Base-by-base conservation (phyloP, 2,888 invertebrate species). In the Antheraea yamamai region DNA sequence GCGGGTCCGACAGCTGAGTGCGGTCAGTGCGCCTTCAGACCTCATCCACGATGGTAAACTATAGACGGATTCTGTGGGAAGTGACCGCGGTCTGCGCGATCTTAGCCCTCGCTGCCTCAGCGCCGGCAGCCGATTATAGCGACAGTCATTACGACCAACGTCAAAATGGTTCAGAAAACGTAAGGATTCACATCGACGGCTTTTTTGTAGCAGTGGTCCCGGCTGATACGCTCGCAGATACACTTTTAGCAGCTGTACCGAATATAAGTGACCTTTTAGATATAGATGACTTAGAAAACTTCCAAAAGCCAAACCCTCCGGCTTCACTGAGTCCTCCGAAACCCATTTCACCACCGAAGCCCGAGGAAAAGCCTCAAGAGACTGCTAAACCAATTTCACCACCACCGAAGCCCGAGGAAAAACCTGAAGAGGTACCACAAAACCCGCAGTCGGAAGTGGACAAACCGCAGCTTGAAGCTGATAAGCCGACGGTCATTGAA, bases 91-190 rank as follows among this genome's bases (percentile, higher is more conserved):
- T 91, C 35, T 79, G 85, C 64, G 83, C 82, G 75, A 75, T 88
- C 35, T 75, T 85, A 71, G 80, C 83, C 4, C 75, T 82, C 7
- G 82, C 79, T 3, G 77, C 81, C 2, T 86, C 89, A 0, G 91
- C 93, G 0, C 87, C 91, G 4, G 81, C 86, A 4, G 83, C 86
- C n/a, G 88, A 89, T 77, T 82, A 81, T 74, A 79, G 77, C 61
- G 77, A 81, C 70, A 77, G 78, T 35, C 64, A 80, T 79, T 96
- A 96, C 87, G 97, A 98, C 89, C 97, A 97, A 85, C 92, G 97
- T 12, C 98, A 98, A 87, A 97, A 97, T 85, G 97, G 97, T 1
- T 94, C 96, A 0, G 97, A 97, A 82, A 98, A 98, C 91, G 96
- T 96, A 79, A 95, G 97, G 26, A 90, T 97, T 16, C 96, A 96